A percentile compares a stretch with the other conserved stretches of the same genome.
Conservation (phyloP, 2,888 invertebrate species). For the Dynastes grantii region DNA sequence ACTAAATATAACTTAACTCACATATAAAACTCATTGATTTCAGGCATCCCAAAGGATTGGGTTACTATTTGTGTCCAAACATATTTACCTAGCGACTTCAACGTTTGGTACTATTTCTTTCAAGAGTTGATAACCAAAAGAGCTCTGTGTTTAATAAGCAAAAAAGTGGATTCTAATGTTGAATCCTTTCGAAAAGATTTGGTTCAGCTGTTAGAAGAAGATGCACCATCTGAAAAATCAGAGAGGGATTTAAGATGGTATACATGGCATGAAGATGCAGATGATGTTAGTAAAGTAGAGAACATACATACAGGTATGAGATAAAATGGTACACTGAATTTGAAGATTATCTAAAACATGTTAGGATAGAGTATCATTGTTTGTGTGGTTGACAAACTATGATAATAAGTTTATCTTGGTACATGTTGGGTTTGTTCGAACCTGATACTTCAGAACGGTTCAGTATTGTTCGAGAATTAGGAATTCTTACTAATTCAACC, state of each 20-base stretch:
- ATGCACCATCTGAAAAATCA: slow-evolving; percentile 67
- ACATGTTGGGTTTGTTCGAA: no score
- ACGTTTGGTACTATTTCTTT: slow-evolving; percentile 83
- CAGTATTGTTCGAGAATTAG: no score
- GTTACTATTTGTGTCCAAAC: slow-evolving; percentile 75
- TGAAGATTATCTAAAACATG: slow-evolving; percentile 7
- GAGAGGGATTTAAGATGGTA: slow-evolving; percentile 81
- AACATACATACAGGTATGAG: slow-evolving; percentile 65
- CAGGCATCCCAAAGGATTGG: slow-evolving; percentile 79
- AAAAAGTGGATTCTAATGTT: slow-evolving; percentile 61
- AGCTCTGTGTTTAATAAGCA: slow-evolving; percentile 76
- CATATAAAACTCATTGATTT: slow-evolving; percentile 42
- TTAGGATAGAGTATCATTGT: neutral
- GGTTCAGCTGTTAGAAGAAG: slow-evolving; percentile 59
- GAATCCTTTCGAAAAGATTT: slow-evolving; percentile 70
- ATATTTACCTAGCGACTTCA: slow-evolving; percentile 73
- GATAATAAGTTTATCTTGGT: no score
- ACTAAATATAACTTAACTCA: slow-evolving; percentile 26
- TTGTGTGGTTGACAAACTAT: no score
- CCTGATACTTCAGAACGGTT: no score
- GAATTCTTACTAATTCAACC: no score
- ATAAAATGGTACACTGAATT: no score
- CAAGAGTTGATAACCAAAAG: slow-evolving; percentile 82
- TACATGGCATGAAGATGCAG: slow-evolving; percentile 81
- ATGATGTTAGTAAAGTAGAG: slow-evolving; percentile 70